These are phyloP conservation scores for Philereme vetulata DNA, from an alignment of 2,888 invertebrate species.

Conservation along the genomic window DNA sequence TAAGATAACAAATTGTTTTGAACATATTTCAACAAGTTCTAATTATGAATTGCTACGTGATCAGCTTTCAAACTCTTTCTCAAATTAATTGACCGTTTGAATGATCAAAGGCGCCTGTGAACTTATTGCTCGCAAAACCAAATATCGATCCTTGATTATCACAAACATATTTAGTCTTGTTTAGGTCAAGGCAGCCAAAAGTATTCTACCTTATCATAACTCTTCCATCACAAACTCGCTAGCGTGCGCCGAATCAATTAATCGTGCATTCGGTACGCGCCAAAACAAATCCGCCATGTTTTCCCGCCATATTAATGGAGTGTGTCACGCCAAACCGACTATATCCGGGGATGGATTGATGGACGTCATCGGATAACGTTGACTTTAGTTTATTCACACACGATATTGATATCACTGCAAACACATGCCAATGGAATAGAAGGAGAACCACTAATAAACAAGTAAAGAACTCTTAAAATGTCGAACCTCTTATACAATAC, in stretches of 20 bases:
- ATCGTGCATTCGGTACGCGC: conserved; percentile 70
- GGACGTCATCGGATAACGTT: conserved; percentile 41
- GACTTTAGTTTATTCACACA: conserved; percentile 13
- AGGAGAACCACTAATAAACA: background rate
- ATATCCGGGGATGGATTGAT: conserved; percentile 50
- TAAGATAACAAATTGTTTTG: too few species aligned
- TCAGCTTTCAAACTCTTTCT: too few species aligned
- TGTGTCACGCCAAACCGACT: conserved; percentile 58
- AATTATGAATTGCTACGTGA: too few species aligned
- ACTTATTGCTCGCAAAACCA: too few species aligned
- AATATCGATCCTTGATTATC: too few species aligned
- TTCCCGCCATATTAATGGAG: conserved; percentile 59
- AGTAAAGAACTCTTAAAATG: too few species aligned
- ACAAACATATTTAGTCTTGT: too few species aligned
- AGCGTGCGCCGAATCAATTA: conserved; percentile 71
- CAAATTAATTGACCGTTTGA: too few species aligned
- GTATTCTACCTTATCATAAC: background rate
- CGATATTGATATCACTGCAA: conserved; percentile 18
- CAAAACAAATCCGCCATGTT: conserved; percentile 75
- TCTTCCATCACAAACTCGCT: conserved; percentile 39
- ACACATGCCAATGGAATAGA: background rate
- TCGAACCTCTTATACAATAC: too few species aligned
- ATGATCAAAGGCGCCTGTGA: too few species aligned
- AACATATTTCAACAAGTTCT: too few species aligned
- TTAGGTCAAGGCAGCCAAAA: background rate